phyloP scores from a whole-genome alignment of 2,888 invertebrate species.

The Bombylius major region DNA sequence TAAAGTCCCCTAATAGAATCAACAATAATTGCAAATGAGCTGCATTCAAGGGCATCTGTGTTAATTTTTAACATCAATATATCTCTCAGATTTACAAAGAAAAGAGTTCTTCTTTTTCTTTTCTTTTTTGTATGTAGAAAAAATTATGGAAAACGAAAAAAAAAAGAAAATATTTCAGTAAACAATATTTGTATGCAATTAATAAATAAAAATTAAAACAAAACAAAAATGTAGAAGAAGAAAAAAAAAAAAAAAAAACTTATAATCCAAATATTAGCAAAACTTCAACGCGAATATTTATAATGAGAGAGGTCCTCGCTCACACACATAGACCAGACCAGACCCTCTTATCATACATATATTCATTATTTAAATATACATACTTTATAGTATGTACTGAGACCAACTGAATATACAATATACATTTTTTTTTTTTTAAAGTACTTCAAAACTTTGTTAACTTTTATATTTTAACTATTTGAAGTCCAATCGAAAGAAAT shows the following conservation, averaged over 20 bases:
- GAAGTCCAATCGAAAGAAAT: too few relatives aligned
- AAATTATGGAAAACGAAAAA: too few relatives aligned
- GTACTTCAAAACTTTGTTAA: too few relatives aligned
- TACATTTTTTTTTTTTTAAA: too few relatives aligned
- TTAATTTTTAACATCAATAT: slow-evolving; percentile 12
- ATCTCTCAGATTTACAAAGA: not conserved
- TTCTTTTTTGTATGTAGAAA: too few relatives aligned
- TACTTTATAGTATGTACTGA: too few relatives aligned
- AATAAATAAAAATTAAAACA: not conserved
- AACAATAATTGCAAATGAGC: slow-evolving; percentile 14
- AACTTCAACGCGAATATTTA: not conserved
- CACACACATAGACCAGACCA: too few relatives aligned
- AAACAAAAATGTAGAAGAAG: not conserved
- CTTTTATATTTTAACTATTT: too few relatives aligned
- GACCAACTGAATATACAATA: too few relatives aligned
- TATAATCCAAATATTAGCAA: slow-evolving; percentile 8
- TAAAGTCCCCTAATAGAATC: not conserved
- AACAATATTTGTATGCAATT: not conserved
- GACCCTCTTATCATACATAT: too few relatives aligned
- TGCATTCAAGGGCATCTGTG: slow-evolving; percentile 11
- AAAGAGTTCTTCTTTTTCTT: not conserved
- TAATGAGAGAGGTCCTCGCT: too few relatives aligned
- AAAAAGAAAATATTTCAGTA: not conserved
- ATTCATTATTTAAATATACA: too few relatives aligned
- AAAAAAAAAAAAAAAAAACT: not conserved